Base-by-base conservation (phyloP, 1,140 invertebrate species). In the Berghia stephanieae region DNA sequence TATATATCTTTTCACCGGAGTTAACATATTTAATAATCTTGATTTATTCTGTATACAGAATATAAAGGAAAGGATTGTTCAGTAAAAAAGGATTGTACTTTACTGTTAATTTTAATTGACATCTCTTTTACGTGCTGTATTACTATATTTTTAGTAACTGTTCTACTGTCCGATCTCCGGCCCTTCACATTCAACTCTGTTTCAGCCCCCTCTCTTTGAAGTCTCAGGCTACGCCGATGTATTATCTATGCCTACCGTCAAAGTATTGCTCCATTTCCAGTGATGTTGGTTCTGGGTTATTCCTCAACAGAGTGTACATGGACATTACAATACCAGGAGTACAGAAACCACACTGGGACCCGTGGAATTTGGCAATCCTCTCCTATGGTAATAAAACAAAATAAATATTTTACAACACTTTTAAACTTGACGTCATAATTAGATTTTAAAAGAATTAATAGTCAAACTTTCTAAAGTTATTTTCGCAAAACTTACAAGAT, bases 261-360 rank as follows among this genome's bases (percentile, higher is more conserved):
- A 86, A 76, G 52, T 79, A 82, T 55, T 79, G 79, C 34, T 85
- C 83, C 63, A 87, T 76, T 5, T 85, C 74, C 13, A 79, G 73
- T 36, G 71, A 67, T 4, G 81, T 77, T 21, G 88, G 88, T 16
- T 79, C 52, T 8, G 85, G 84, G 66, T 88, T 83, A 70, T 89
- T 89, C 67, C 85, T 83, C 5, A 89, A 81, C 13, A 90, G 75
- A 18, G 85, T 82, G 75, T 89, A 89, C 84, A 89, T 88, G 3
- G 86, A 88, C 89, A 90, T 89, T 27, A 90, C 86, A 76, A 90
- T 87, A 6, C 89, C 89, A 3, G 89, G 89, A 5, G 89, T 90
- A 80, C 89, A 90, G 79, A 88, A 90, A 31, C 89, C 89, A 83
- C 89, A 90, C 81, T 90, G 89, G 3, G 86, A 80, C 0, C 89